Evolutionary conservation across 2,797 vertebrate species (phyloP).

Genomic region (Masticophis lateralis): DNA sequence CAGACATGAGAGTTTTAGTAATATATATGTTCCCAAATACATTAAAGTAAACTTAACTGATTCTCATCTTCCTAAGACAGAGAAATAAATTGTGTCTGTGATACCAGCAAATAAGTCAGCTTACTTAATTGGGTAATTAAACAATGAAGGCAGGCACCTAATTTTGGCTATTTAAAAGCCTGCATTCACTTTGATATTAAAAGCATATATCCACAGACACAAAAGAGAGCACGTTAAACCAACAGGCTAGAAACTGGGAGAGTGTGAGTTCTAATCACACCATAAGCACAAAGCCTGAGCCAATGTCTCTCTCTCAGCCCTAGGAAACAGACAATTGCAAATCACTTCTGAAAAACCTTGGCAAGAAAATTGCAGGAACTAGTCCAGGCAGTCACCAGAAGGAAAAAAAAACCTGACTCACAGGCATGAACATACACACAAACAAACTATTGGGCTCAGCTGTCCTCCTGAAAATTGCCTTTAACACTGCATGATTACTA

Average conservation of each 20-base stretch:
- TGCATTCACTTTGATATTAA: not conserved
- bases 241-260: not conserved
- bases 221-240: not conserved
- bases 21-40: not conserved
- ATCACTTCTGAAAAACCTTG: not conserved
- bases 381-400: not conserved
- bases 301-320: not conserved
- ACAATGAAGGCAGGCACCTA: not conserved
- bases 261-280: not conserved
- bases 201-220: not conserved
- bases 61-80: not conserved
- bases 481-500: not conserved
- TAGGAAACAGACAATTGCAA: not conserved
- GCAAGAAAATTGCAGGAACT: not conserved
- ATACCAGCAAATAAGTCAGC: not conserved
- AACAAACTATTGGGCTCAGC: not conserved
- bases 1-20: not conserved
- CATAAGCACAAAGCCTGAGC: not conserved
- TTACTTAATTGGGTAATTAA: not conserved
- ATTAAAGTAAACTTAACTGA: not conserved
- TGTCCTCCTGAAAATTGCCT: not conserved
- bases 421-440: not conserved
- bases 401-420: not conserved
- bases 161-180: not conserved
- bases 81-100: not conserved